Evolutionary conservation across 2,113 vertebrate species (phyloP).

Genomic region (Pachyramphus minor): DNA sequence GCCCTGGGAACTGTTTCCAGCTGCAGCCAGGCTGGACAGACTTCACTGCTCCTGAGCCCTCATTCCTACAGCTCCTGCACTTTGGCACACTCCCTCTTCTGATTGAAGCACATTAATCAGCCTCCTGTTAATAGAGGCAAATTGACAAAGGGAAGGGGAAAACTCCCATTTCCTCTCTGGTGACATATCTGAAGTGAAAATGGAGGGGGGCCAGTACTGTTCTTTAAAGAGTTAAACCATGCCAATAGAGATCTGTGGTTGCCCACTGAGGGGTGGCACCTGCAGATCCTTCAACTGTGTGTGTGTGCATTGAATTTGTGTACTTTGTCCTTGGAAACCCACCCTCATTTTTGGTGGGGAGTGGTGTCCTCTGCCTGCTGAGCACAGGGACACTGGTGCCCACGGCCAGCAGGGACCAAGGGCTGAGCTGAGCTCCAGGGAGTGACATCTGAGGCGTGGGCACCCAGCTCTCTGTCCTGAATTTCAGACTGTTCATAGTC

Average conservation of each 20-base stretch:
- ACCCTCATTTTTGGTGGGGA: not conserved
- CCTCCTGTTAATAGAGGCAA: not conserved
- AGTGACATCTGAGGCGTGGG: rapidly evolving
- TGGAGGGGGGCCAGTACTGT: not conserved
- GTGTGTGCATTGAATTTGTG: not conserved
- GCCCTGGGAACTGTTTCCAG: not conserved
- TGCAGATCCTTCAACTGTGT: not conserved
- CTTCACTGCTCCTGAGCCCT: not conserved
- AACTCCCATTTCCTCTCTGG: not conserved
- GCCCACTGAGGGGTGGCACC: not conserved
- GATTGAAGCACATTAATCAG: not conserved
- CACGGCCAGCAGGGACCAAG: not conserved
- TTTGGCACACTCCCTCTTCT: not conserved
- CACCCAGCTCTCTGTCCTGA: not conserved
- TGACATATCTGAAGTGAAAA: not conserved
- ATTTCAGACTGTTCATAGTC: not conserved
- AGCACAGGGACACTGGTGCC: not conserved
- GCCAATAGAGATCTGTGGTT: not conserved
- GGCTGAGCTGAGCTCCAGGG: not conserved
- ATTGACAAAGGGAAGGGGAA: not conserved
- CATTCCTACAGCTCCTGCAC: not conserved
- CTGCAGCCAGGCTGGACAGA: not conserved
- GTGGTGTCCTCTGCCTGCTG: not conserved
- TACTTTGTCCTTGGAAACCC: not conserved
- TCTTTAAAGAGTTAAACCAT: not conserved